Conservation (phyloP, 2,797 vertebrate genomes). For the Anableps anableps region DNA sequence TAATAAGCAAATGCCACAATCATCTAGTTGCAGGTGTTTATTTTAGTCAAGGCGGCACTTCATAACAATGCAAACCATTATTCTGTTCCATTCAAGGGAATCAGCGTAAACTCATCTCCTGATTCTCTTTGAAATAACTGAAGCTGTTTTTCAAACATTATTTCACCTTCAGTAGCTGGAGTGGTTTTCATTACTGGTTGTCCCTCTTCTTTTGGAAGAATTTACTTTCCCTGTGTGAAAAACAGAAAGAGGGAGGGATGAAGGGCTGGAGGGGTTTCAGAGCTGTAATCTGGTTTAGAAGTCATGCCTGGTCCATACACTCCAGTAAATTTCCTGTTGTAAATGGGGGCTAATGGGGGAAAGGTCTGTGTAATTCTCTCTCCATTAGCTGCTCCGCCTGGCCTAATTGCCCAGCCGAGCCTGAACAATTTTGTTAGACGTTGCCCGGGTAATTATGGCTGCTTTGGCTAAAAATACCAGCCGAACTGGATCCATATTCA, state of each 20-base stretch:
- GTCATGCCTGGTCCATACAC: constrained; percentile 71
- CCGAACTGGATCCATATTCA: constrained; percentile 50
- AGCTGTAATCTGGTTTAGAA: constrained; percentile 77
- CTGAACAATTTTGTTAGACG: constrained; percentile 83
- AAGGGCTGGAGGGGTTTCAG: constrained; percentile 27
- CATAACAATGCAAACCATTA: constrained; percentile 4
- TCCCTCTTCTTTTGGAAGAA: constrained; percentile 2
- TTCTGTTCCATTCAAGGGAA: neutral
- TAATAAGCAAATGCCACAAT: constrained; percentile 6
- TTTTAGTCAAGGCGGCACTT: neutral
- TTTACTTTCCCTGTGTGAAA: constrained; percentile 3
- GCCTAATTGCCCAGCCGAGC: constrained; percentile 83
- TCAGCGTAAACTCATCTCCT: neutral
- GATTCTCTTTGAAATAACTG: constrained; percentile 10
- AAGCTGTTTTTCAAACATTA: neutral
- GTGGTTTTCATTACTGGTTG: neutral
- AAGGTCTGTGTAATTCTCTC: constrained; percentile 81
- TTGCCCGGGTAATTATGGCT: constrained; percentile 80
- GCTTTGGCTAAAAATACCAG: constrained; percentile 82
- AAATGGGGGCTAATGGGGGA: constrained; percentile 83
- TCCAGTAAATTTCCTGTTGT: constrained; percentile 79
- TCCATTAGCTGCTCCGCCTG: constrained; percentile 80
- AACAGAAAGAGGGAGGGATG: neutral
- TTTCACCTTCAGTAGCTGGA: neutral
- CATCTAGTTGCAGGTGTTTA: constrained; percentile 15